Conservation (phyloP, 2,888 invertebrate species). For the Lasioglossum malachurum region DNA sequence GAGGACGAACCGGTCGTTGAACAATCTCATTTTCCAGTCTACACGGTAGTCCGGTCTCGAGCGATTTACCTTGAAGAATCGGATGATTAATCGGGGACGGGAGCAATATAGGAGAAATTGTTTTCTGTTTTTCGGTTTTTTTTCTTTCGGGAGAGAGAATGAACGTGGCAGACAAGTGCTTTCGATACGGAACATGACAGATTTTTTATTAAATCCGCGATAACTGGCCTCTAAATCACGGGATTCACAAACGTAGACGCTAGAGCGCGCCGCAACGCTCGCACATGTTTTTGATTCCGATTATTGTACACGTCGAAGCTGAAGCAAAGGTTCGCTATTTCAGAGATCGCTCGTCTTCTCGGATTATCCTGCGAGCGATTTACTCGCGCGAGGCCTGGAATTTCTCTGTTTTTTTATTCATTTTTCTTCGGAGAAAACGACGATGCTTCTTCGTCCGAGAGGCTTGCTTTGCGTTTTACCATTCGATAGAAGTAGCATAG, state of each 20-base stretch:
- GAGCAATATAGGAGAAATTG: background rate
- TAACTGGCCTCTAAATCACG: constrained; percentile 4
- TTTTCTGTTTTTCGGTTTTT: background rate
- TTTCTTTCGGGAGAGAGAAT: background rate
- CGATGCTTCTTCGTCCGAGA: background rate
- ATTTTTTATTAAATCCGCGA: constrained; percentile 49
- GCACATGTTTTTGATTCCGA: background rate
- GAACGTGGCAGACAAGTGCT: constrained; percentile 26
- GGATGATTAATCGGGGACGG: background rate
- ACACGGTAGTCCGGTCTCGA: constrained; percentile 8
- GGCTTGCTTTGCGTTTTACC: background rate
- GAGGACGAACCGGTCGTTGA: background rate
- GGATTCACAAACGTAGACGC: background rate
- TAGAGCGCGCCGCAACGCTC: background rate
- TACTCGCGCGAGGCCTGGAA: background rate
- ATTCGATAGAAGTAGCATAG: constrained; percentile 1
- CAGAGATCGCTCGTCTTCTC: background rate
- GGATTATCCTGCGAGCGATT: background rate
- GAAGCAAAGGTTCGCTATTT: constrained; percentile 5
- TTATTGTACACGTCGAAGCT: background rate
- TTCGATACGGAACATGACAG: constrained; percentile 42
- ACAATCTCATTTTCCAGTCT: background rate
- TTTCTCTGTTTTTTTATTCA: background rate
- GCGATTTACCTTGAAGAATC: constrained; percentile 14
- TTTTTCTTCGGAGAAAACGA: background rate